Conservation (phyloP, 2,113 vertebrate genomes). For the Perccottus glenii region DNA sequence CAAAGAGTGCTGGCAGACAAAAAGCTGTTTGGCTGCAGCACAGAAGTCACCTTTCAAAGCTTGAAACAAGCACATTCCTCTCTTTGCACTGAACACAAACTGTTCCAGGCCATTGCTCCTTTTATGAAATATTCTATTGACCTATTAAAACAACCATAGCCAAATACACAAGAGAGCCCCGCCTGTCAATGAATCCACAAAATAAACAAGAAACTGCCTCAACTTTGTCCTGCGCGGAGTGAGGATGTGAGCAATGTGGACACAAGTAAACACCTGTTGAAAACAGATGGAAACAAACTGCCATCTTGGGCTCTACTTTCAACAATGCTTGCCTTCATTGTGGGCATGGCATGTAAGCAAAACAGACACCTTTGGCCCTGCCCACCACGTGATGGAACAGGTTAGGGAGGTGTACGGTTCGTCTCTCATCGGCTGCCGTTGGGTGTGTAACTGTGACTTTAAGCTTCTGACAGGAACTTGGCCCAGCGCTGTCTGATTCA, state of each 20-base stretch:
- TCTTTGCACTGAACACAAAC: conserved; percentile 70
- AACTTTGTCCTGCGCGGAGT: conserved; percentile 50
- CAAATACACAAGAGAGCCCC: conserved; percentile 65
- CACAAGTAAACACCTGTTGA: conserved; percentile 76
- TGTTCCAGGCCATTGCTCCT: conserved; percentile 75
- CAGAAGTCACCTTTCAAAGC: conserved; percentile 76
- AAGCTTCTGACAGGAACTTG: conserved; percentile 76
- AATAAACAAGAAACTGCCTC: conserved; percentile 51
- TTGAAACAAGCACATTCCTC: conserved; percentile 73
- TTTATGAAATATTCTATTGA: conserved; percentile 76
- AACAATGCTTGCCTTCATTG: conserved; percentile 78
- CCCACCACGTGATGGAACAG: conserved; percentile 70
- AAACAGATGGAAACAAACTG: conserved; percentile 75
- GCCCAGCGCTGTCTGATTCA: conserved; percentile 65
- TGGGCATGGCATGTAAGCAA: conserved; percentile 47
- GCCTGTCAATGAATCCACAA: conserved; percentile 50
- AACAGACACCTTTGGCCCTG: conserved; percentile 41
- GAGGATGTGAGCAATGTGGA: conserved; percentile 66
- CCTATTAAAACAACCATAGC: conserved; percentile 73
- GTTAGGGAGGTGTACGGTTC: conserved; percentile 64
- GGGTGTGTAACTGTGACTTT: conserved; percentile 38
- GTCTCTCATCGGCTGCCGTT: conserved; percentile 67
- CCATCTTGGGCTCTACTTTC: conserved; percentile 56
- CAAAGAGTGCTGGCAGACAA: conserved; percentile 76
- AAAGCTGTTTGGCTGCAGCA: conserved; percentile 63